Evolutionary conservation across 2,113 vertebrate species (phyloP).

Genomic region (Oxyura jamaicensis): DNA sequence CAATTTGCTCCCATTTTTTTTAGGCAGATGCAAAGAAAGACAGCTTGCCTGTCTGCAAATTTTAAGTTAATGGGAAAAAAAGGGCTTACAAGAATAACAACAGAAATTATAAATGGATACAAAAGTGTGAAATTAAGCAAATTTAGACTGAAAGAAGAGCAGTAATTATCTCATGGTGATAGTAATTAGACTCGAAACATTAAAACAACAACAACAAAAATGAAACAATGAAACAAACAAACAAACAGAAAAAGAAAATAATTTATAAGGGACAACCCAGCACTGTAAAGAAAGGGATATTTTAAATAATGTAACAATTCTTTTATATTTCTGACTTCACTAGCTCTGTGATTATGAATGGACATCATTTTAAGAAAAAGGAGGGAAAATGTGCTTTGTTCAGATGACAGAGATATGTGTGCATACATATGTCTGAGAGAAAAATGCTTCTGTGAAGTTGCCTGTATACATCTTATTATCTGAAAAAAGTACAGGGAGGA

Average conservation of each 20-base stretch:
- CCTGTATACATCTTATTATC: background rate
- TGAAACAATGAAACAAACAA: background rate
- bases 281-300: background rate
- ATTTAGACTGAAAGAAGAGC: background rate
- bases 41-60: background rate
- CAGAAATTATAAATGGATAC: background rate
- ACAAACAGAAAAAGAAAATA: background rate
- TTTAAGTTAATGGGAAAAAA: background rate
- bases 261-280: background rate
- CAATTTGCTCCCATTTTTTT: background rate
- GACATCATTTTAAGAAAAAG: slow-evolving; percentile 34
- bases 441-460: background rate
- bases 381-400: slow-evolving; percentile 11
- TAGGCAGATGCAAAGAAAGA: background rate
- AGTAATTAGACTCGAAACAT: background rate
- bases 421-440: background rate
- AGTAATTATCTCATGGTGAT: background rate
- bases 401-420: background rate
- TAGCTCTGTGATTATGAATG: slow-evolving; percentile 15
- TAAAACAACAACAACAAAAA: background rate
- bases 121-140: background rate
- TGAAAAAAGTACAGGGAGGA: background rate
- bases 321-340: background rate
- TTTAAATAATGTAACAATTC: slow-evolving; percentile 35
- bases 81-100: background rate